A percentile compares a stretch with the other conserved stretches of the same genome.
Evolutionary conservation across 2,888 invertebrate genomes (phyloP).

Genomic region (Synanthedon vespiformis): DNA sequence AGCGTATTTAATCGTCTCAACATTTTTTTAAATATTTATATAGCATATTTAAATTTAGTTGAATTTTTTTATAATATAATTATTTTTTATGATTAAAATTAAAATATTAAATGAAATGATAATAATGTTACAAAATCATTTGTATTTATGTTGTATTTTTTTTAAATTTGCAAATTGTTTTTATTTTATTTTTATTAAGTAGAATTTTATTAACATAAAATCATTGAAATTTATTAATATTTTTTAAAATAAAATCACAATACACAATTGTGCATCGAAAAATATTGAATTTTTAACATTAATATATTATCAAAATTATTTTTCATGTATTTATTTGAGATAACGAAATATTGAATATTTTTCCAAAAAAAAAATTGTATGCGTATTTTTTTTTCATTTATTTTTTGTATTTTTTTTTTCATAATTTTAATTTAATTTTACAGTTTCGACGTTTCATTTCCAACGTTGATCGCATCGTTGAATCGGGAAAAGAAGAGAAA

Average conservation of each 20-base stretch:
- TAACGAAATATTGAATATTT: not conserved
- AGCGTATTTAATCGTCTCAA: too few relatives aligned
- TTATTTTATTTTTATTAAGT: not conserved
- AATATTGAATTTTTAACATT: not conserved
- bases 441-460: not conserved
- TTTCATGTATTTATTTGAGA: not conserved
- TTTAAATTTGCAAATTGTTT: too few relatives aligned
- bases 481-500: slow-evolving; percentile 66
- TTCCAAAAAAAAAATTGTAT: not conserved
- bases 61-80: too few relatives aligned
- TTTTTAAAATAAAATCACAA: not conserved
- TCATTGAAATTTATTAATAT: too few relatives aligned
- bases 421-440: not conserved
- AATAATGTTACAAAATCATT: too few relatives aligned
- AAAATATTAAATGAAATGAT: too few relatives aligned
- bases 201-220: too few relatives aligned
- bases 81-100: too few relatives aligned
- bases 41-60: too few relatives aligned
- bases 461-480: slow-evolving; percentile 2
- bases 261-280: not conserved
- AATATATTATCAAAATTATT: not conserved
- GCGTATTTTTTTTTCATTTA: not conserved
- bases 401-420: not conserved
- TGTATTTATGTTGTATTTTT: too few relatives aligned
- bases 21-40: too few relatives aligned